Base-by-base conservation (phyloP, 2,888 invertebrate genomes). In the Cryptosula pallasiana region DNA sequence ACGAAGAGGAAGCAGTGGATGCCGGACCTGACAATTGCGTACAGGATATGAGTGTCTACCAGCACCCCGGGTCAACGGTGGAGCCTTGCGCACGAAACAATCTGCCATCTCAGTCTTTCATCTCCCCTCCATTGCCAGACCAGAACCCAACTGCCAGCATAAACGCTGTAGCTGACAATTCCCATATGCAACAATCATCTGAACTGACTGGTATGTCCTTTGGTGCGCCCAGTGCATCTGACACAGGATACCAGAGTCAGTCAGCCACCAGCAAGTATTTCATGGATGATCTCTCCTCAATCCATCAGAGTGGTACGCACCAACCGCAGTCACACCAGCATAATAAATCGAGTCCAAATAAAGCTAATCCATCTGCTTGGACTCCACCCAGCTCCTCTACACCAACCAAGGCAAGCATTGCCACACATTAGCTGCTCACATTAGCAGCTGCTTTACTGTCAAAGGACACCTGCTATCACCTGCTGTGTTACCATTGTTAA, bases 171-270 rank as follows among this genome's bases (percentile, higher is more conserved):
- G 20, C 20, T 45, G 45, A 45, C 45, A 45, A 45, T 20, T 45
- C 20, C 45, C 45, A 5, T 45, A 20, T 20, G 5, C 45, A 45
- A 5, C 45, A 13, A 5, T 13, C 45, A 13, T 13, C 45, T 13
- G 45, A 45, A 5, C 5, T 45, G 45, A 45, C 20, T 20, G 20
- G 45, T 45, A 5, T 13, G 5, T 45, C 45, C 5, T 20, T 45
- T 13, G 9, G 20, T 20, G 20, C 20, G 45, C 45, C 45, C 5
- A 45, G 45, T 9, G 63, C 34, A 9, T 27, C 5, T 9, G 63
- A 63, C 32, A 63, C 63, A 13, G 63, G 63, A 5, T 63, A 63
- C 32, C 13, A 9, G 9, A 63, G 63, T 32, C 63, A 63, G 27
- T 25, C 27, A 13, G 27, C 63, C 27, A n/a, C n/a, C n/a, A 27